These are phyloP conservation scores for Odontocerum albicorne DNA, from an alignment of 2,888 invertebrate genomes.

Conservation along the genomic window DNA sequence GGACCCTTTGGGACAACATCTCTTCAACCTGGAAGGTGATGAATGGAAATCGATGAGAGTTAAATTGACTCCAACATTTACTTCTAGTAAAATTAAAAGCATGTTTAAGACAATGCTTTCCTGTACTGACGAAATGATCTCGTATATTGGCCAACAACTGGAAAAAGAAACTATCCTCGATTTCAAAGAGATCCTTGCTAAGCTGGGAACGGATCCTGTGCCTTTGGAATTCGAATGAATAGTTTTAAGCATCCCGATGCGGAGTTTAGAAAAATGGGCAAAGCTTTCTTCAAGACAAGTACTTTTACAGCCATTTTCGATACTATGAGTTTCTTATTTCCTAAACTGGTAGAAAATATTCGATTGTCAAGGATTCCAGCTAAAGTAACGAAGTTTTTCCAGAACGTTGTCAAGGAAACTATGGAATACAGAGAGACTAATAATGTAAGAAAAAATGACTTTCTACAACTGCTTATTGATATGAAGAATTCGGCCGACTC, in stretches of 20 bases:
- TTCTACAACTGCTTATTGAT: slow-evolving; percentile 9
- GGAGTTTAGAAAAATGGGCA: slow-evolving; percentile 19
- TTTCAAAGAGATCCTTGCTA: background rate
- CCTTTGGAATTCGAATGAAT: slow-evolving; percentile 2
- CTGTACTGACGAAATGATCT: slow-evolving; percentile 32
- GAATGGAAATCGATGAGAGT: slow-evolving; percentile 43
- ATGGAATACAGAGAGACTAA: slow-evolving; percentile 2
- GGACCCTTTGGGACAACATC: slow-evolving; percentile 22
- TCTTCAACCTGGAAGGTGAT: slow-evolving; percentile 36
- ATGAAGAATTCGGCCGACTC: background rate
- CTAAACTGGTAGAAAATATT: background rate
- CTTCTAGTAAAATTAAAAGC: slow-evolving; percentile 36
- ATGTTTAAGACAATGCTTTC: slow-evolving; percentile 39
- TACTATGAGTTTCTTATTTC: background rate
- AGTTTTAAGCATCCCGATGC: slow-evolving; percentile 26
- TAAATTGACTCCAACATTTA: slow-evolving; percentile 41
- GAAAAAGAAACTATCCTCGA: background rate
- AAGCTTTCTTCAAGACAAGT: background rate
- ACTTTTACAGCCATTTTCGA: background rate
- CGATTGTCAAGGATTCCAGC: background rate
- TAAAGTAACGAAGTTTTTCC: background rate
- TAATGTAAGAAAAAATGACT: background rate
- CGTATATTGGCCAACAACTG: background rate
- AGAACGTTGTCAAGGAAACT: background rate
- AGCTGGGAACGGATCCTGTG: slow-evolving; percentile 1